phyloP scores from a whole-genome alignment of 2,888 invertebrate genomes.

The Pammene aurita region DNA sequence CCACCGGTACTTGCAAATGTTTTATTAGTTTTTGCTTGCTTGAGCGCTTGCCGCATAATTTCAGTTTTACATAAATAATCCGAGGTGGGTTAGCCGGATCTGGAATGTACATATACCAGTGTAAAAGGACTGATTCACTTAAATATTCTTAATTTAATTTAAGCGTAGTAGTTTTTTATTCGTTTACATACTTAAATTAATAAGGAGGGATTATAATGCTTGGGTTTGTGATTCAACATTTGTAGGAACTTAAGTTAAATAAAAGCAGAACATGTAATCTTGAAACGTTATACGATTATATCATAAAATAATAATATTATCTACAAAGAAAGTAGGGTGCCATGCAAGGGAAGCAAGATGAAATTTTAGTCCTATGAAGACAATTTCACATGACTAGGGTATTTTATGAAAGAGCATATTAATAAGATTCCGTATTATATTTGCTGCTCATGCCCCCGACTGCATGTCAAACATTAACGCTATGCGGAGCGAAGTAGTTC shows the following conservation, averaged over 20 bases:
- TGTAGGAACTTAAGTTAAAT: too few relatives aligned
- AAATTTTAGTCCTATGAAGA: conserved; percentile 1
- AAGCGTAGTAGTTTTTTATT: conserved; percentile 14
- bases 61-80: conserved; percentile 36
- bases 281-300: too few relatives aligned
- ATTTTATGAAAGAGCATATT: conserved; percentile 7
- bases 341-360: not conserved
- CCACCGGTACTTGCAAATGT: conserved; percentile 31
- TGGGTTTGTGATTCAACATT: too few relatives aligned
- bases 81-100: conserved; percentile 20
- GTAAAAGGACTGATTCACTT: conserved; percentile 32
- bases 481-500: conserved; percentile 45
- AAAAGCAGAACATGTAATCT: too few relatives aligned
- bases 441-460: conserved; percentile 18
- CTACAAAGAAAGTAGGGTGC: not conserved
- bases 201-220: too few relatives aligned
- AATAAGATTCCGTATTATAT: conserved; percentile 10
- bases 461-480: conserved; percentile 39
- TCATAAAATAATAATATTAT: too few relatives aligned
- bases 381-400: not conserved
- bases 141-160: too few relatives aligned
- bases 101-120: conserved; percentile 28
- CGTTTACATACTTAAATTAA: not conserved
- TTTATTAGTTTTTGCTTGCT: conserved; percentile 32
- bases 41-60: conserved; percentile 34